These are phyloP conservation scores for Sebastes itinus DNA, from an alignment of 2,797 vertebrate genomes.

Conservation along the genomic window DNA sequence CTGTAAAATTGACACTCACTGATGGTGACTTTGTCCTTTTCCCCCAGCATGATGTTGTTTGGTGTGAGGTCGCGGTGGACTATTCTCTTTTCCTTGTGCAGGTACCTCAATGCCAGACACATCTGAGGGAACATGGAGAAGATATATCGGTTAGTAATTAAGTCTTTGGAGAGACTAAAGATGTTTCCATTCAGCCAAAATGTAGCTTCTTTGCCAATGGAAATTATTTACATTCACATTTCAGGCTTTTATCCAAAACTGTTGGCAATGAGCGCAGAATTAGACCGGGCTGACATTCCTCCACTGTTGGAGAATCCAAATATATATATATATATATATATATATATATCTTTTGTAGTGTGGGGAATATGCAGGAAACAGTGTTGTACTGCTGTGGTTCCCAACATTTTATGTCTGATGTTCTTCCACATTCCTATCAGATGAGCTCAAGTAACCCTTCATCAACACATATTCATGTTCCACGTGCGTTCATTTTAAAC, in stretches of 20 bases:
- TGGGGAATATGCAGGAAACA: neutral
- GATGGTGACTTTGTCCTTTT: constrained; percentile 91
- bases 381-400: neutral
- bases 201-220: neutral
- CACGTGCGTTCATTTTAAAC: neutral
- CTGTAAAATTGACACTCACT: constrained; percentile 79
- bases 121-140: constrained; percentile 76
- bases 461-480: neutral
- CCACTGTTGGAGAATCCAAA: neutral
- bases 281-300: neutral
- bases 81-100: constrained; percentile 93
- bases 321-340: neutral
- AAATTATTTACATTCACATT: neutral
- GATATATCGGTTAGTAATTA: neutral
- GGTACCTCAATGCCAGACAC: constrained; percentile 89
- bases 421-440: neutral
- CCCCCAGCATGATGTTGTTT: constrained; percentile 91
- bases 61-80: constrained; percentile 90
- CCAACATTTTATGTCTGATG: neutral
- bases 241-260: neutral
- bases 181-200: neutral
- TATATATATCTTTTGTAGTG: neutral
- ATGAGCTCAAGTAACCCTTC: neutral
- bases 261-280: neutral
- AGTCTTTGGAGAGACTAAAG: neutral